A percentile compares a stretch with the other conserved stretches of the same genome.
Evolutionary conservation across 2,113 vertebrate genomes (phyloP).

Genomic region (Alligator sinensis): DNA sequence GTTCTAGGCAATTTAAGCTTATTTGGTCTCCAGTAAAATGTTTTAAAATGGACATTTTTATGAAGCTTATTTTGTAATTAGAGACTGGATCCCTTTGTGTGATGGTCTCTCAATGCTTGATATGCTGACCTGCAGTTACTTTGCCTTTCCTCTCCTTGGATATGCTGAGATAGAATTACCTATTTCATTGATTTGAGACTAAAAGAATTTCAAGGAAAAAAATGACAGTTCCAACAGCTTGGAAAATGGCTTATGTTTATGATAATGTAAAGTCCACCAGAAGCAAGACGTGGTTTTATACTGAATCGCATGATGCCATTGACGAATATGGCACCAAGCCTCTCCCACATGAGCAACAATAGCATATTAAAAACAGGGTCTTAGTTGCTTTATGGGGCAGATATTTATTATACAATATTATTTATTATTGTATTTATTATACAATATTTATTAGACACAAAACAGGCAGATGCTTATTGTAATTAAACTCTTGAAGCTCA

Average conservation of each 20-base stretch:
- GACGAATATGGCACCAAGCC: background rate
- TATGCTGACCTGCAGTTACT: background rate
- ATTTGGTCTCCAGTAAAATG: fast-evolving
- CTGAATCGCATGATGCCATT: fast-evolving
- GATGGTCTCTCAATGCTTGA: too few relatives aligned
- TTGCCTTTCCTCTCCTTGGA: background rate
- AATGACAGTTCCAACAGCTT: background rate
- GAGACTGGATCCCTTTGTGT: fast-evolving
- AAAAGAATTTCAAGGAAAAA: background rate
- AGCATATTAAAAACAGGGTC: background rate
- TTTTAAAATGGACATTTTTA: background rate
- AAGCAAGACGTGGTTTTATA: background rate
- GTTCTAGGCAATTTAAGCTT: background rate
- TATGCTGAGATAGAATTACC: background rate
- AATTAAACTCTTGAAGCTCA: background rate
- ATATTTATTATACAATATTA: background rate
- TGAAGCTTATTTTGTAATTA: background rate
- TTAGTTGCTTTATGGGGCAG: background rate
- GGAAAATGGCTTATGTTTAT: background rate
- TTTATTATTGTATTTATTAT: too few relatives aligned
- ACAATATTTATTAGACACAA: background rate
- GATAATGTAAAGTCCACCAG: background rate
- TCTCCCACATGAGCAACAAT: background rate
- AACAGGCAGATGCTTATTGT: background rate
- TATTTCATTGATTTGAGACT: fast-evolving